These are phyloP conservation scores for Rhinoderma darwinii DNA, from an alignment of 2,113 vertebrate genomes.

Conservation along the genomic window DNA sequence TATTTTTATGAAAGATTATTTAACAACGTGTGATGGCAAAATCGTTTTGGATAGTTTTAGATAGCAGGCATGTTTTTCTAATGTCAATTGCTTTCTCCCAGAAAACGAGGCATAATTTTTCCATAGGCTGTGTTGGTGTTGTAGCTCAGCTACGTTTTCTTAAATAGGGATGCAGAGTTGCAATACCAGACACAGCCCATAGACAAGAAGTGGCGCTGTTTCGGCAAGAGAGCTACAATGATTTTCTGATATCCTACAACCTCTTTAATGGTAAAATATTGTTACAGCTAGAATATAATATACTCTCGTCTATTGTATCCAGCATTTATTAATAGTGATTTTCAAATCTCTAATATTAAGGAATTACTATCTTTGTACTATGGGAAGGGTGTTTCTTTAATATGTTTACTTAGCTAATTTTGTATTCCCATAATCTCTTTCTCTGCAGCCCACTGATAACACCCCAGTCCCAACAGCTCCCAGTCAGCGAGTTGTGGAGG, in stretches of 20 bases:
- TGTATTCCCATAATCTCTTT: slow-evolving; percentile 65
- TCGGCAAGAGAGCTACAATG: neutral
- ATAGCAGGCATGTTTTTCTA: too few species aligned
- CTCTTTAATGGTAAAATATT: neutral
- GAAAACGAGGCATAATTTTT: too few species aligned
- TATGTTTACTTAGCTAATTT: slow-evolving; percentile 54
- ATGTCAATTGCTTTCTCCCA: too few species aligned
- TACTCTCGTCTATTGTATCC: neutral
- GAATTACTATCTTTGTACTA: neutral
- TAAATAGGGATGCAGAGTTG: neutral
- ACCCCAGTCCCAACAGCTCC: slow-evolving; percentile 74
- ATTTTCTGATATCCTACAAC: neutral
- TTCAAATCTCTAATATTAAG: too few species aligned
- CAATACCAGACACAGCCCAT: neutral
- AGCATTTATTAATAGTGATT: too few species aligned
- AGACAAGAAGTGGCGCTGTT: neutral
- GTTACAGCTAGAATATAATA: neutral
- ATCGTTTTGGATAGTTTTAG: too few species aligned
- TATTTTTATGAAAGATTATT: too few species aligned
- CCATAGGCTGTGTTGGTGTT: too few species aligned
- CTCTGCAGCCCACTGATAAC: slow-evolving; percentile 80
- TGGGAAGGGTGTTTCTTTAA: slow-evolving; percentile 60
- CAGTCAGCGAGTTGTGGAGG: slow-evolving; percentile 88
- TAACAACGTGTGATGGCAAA: too few species aligned
- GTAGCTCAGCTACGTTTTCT: too few species aligned